phyloP scores from a whole-genome alignment of 1,140 invertebrate species.

The Eupristina koningsbergeri region DNA sequence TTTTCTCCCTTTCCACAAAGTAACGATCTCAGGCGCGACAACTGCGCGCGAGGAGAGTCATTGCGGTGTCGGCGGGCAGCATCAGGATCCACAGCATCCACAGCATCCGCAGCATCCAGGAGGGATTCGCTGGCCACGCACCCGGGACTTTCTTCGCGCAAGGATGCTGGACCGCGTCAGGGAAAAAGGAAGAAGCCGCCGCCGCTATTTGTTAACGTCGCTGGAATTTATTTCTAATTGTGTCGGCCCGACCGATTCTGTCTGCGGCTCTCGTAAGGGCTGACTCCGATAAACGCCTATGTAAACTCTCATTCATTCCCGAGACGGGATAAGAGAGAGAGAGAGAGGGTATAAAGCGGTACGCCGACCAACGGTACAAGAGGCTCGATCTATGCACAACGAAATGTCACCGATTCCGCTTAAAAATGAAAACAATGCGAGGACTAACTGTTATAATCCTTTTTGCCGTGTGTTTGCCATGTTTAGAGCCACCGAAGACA shows the following conservation, averaged over 20 bases:
- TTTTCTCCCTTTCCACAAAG: not conserved
- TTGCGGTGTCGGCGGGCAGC: not conserved
- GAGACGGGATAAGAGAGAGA: not conserved
- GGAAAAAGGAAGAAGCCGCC: slow-evolving; percentile 11
- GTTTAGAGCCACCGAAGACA: not conserved
- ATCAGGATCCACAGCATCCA: too few species aligned
- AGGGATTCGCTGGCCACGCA: too few species aligned
- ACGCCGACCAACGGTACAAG: slow-evolving; percentile 20
- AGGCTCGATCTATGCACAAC: not conserved
- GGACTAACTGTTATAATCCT: slow-evolving; percentile 41
- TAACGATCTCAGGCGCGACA: slow-evolving; percentile 11
- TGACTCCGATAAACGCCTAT: slow-evolving; percentile 50
- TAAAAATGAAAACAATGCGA: slow-evolving; percentile 45
- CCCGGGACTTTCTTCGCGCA: not conserved
- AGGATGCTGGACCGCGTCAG: not conserved
- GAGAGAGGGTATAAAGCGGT: not conserved
- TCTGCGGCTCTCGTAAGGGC: slow-evolving; percentile 1
- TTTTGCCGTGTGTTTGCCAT: not conserved
- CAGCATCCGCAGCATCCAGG: not conserved
- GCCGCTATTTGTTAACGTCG: slow-evolving; percentile 40
- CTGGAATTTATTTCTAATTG: slow-evolving; percentile 57
- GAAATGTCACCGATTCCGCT: slow-evolving; percentile 12
- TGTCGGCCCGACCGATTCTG: slow-evolving; percentile 28
- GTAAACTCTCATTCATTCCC: slow-evolving; percentile 30
- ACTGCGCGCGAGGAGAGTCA: not conserved